Percentiles rank a stretch among this genome's conserved stretches.
Conservation (phyloP, 2,797 vertebrate species). For the Chromis chromis region DNA sequence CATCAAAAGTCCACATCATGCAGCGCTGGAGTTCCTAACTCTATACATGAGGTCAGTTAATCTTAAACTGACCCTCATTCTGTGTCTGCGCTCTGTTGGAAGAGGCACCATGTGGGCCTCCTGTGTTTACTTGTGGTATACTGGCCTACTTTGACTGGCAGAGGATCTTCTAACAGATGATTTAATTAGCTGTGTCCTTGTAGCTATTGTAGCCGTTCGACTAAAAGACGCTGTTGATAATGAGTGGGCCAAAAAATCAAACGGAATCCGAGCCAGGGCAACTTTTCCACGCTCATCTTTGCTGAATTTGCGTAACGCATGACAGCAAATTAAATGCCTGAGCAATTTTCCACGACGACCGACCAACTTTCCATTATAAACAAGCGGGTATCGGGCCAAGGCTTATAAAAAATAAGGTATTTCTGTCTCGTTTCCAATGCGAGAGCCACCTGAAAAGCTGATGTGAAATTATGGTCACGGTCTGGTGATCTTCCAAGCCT, state of each 20-base stretch:
- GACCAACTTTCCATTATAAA: constrained; percentile 60
- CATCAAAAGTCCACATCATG: background rate
- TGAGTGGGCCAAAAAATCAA: background rate
- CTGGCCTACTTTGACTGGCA: constrained; percentile 23
- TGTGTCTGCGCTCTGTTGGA: constrained; percentile 55
- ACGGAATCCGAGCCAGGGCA: constrained; percentile 11
- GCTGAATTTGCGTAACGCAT: constrained; percentile 33
- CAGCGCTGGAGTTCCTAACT: constrained; percentile 23
- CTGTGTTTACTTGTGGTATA: constrained; percentile 57
- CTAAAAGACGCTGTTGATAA: constrained; percentile 26
- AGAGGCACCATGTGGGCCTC: constrained; percentile 72
- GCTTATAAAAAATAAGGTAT: constrained; percentile 37
- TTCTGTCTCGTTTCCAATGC: constrained; percentile 16
- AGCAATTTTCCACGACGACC: constrained; percentile 43
- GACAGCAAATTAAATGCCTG: constrained; percentile 19
- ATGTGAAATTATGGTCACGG: constrained; percentile 49
- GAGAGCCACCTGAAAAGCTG: constrained; percentile 49
- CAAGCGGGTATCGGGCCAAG: constrained; percentile 51
- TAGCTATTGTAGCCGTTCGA: constrained; percentile 24
- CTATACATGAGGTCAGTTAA: constrained; percentile 35
- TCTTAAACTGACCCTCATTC: constrained; percentile 54
- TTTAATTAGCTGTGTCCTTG: constrained; percentile 28
- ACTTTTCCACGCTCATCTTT: constrained; percentile 34
- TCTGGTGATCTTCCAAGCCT: constrained; percentile 56
- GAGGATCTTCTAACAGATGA: constrained; percentile 31